phyloP scores from a whole-genome alignment of 1,140 invertebrate genomes.

The Diorhabda carinulata region DNA sequence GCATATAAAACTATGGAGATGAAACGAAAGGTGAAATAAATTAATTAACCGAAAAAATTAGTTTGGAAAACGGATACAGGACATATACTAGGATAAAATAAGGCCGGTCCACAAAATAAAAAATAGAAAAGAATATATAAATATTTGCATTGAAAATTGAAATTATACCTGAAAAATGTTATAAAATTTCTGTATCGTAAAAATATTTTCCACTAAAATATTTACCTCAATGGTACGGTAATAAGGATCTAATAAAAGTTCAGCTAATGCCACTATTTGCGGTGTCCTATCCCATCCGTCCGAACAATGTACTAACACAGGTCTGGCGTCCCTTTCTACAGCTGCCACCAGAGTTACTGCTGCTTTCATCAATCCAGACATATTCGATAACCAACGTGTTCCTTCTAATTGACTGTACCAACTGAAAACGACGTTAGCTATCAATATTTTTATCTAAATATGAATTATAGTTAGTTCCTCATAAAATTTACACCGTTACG shows the following conservation, averaged over 20 bases:
- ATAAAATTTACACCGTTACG: too few relatives aligned
- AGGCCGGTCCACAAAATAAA: too few relatives aligned
- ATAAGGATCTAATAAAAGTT: slow-evolving; percentile 89
- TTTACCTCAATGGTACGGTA: slow-evolving; percentile 78
- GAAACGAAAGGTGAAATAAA: too few relatives aligned
- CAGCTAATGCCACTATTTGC: slow-evolving; percentile 86
- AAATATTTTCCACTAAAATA: background rate
- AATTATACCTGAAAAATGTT: too few relatives aligned
- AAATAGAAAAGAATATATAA: too few relatives aligned
- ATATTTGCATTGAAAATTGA: too few relatives aligned
- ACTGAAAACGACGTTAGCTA: slow-evolving; percentile 52
- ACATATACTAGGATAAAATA: too few relatives aligned
- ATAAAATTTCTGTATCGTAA: too few relatives aligned
- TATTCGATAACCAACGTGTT: slow-evolving; percentile 86
- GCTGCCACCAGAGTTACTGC: slow-evolving; percentile 75
- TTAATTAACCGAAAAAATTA: too few relatives aligned
- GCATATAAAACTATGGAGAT: too few relatives aligned
- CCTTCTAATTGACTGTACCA: slow-evolving; percentile 85
- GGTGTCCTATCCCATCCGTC: slow-evolving; percentile 97
- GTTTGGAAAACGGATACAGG: too few relatives aligned
- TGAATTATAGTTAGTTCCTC: too few relatives aligned
- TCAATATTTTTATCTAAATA: background rate
- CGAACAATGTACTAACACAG: slow-evolving; percentile 92
- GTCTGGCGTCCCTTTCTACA: slow-evolving; percentile 77
- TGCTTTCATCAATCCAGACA: slow-evolving; percentile 77